A percentile compares a stretch with the other conserved stretches of the same genome.
phyloP scores from a whole-genome alignment of 2,797 vertebrate genomes.

The Strix occidentalis region DNA sequence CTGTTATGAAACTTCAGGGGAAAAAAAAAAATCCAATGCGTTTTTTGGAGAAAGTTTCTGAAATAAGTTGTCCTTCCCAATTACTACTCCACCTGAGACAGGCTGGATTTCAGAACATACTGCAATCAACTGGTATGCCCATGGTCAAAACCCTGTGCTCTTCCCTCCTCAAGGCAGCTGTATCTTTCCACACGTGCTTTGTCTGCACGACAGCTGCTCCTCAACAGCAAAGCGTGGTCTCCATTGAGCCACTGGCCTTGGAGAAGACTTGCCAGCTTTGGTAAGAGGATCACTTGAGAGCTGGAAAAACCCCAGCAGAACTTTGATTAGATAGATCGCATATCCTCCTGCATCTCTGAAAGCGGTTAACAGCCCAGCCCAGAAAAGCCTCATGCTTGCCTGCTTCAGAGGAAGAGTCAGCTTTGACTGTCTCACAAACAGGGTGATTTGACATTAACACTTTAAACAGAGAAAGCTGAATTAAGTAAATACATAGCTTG shows the following conservation, averaged over 20 bases:
- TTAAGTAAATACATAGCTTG: background rate
- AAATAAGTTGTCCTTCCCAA: background rate
- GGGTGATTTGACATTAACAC: background rate
- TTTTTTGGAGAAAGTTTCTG: background rate
- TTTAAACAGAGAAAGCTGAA: background rate
- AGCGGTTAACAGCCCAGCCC: background rate
- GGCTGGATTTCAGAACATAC: background rate
- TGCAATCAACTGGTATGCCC: background rate
- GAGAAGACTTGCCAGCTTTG: background rate
- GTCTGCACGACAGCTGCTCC: background rate
- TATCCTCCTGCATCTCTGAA: background rate
- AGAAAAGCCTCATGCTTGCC: background rate
- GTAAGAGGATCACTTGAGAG: background rate
- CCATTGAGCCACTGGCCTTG: background rate
- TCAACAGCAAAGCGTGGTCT: background rate
- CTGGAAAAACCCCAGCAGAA: background rate
- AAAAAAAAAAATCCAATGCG: background rate
- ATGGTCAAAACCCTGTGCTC: background rate
- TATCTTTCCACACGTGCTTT: background rate
- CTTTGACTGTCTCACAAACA: background rate
- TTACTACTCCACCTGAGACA: background rate
- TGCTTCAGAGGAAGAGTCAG: background rate
- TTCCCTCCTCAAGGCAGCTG: background rate
- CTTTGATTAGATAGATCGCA: background rate
- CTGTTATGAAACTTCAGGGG: background rate